Percentiles rank a stretch among this genome's conserved stretches.
Conservation (phyloP, 2,113 vertebrate genomes). For the Lepisosteus osseus region DNA sequence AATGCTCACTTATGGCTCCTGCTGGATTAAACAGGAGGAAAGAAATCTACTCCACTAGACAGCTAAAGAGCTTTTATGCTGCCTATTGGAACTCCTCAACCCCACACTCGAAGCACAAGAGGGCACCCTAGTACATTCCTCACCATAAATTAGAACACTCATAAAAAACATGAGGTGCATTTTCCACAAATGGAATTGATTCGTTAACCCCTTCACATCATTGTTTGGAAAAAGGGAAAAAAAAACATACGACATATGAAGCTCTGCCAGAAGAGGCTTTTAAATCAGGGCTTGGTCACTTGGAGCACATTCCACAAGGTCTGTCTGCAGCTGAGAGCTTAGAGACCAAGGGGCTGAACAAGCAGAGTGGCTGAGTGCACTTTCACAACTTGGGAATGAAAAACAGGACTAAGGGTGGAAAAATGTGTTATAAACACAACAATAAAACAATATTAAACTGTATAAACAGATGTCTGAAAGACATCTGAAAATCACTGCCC, state of each 20-base stretch:
- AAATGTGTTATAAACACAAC: no score
- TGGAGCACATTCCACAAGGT: no score
- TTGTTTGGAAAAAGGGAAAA: neutral
- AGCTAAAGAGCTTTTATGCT: constrained; percentile 64
- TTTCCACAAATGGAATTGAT: constrained; percentile 27
- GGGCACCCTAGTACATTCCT: constrained; percentile 53
- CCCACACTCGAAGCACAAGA: constrained; percentile 45
- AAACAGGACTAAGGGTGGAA: no score
- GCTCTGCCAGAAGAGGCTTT: no score
- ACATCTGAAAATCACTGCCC: no score
- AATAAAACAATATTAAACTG: no score
- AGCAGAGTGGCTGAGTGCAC: no score
- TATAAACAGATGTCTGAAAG: no score
- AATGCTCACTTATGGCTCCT: constrained; percentile 56
- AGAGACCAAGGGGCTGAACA: no score
- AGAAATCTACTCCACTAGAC: constrained; percentile 66
- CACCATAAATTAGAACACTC: constrained; percentile 57
- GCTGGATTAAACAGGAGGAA: constrained; percentile 56
- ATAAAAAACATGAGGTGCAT: constrained; percentile 35
- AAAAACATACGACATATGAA: neutral
- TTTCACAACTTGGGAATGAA: no score
- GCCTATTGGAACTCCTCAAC: constrained; percentile 54
- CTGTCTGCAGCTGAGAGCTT: no score
- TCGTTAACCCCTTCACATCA: constrained; percentile 22
- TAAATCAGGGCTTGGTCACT: no score